A percentile compares a stretch with the other conserved stretches of the same genome.
phyloP scores from a whole-genome alignment of 2,113 vertebrate species.

The Pholis gunnellus region DNA sequence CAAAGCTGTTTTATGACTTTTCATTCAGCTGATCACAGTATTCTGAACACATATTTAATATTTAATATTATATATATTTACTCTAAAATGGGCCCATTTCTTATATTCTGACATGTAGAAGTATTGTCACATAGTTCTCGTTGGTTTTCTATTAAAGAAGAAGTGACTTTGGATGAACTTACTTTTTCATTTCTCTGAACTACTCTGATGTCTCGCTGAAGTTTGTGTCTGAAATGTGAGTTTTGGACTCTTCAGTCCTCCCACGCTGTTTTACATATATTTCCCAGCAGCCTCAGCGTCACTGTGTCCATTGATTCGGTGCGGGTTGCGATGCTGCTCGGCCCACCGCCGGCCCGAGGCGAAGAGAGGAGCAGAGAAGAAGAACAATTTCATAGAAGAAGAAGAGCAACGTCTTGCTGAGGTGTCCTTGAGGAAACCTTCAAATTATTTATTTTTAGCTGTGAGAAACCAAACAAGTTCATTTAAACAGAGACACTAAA shows the following conservation, averaged over 20 bases:
- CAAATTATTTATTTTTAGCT: not conserved
- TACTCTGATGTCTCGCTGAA: not conserved
- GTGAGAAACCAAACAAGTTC: not conserved
- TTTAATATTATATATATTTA: no score
- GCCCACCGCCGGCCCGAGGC: not conserved
- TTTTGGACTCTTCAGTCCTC: not conserved
- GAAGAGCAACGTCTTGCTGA: not conserved
- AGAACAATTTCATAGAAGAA: not conserved
- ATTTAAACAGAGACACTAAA: not conserved
- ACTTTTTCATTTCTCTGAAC: not conserved
- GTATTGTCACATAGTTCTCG: no score
- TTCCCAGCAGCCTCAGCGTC: constrained; percentile 7
- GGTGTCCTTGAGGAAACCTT: not conserved
- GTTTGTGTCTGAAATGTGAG: not conserved
- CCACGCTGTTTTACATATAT: not conserved
- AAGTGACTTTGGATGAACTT: no score
- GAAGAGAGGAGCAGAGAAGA: not conserved
- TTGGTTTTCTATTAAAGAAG: no score
- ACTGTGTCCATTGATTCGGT: constrained; percentile 8
- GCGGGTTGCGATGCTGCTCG: not conserved
- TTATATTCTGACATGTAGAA: no score
- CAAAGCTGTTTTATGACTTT: no score
- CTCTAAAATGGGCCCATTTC: no score
- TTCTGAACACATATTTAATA: no score
- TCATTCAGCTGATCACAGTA: no score